Base-by-base conservation (phyloP, 2,797 vertebrate species). In the Hylomyscus alleni region DNA sequence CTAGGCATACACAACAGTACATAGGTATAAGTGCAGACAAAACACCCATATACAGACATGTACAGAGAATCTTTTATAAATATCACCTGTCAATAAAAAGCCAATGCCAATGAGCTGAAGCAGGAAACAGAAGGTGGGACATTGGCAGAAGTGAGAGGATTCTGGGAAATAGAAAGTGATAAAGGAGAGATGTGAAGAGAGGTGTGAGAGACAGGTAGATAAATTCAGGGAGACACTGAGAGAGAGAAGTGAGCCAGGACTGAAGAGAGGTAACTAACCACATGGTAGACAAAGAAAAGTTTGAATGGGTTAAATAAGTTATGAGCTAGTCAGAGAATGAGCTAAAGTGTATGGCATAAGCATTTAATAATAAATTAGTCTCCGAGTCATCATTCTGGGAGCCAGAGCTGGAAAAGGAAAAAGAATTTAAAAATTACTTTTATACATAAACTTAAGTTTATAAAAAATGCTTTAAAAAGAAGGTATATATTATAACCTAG, bases 401-500 rank as follows among this genome's bases (percentile, higher is more conserved):
- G 34, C 67, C 7, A 8, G 15, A 17, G 67, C 17, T 72, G 7
- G n/a, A 72, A 72, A 72, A 72, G 65, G 67, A 72, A 72, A 37
- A 72, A 17, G 34, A 72, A 72, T 72, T 72, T 72, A 37, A 72
- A 67, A 67, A 34, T 37, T 72, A 20, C 20, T 37, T 72, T 72
- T 72, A 40, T 26, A 83, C 4, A 60, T 44, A 62, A 44, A 60
- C 60, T 60, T 60, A 60, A 58, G n/a, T 56, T 56, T 29, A n/a
- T 44, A 10, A 83, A 58, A 62, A 60, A 40, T 40, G 9, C 12
- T 29, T 40, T 37, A 17, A 26, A 58, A 58, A 81, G n/a, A 58
- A 82, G 87, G 10, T 94, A 11, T 50, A 29, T 73, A 40, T 76
- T 93, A 95, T 85, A 87, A 94, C 31, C 83, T 34, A 58, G 83